Evolutionary conservation across 2,113 vertebrate species (phyloP).

Genomic region (Climacteris rufus): DNA sequence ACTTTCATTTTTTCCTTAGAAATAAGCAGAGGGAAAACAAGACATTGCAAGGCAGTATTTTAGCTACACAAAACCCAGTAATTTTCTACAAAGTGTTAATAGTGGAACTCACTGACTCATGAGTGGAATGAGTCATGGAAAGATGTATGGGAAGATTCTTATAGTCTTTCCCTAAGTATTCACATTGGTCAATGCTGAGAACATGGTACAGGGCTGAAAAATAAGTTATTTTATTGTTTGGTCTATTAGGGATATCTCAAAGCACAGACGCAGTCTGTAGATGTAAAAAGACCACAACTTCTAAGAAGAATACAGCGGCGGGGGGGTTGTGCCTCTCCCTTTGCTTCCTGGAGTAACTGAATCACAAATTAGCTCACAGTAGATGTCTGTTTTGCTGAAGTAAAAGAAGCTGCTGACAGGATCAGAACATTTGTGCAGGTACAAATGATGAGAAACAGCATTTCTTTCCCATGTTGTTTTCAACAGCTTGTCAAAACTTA

Average conservation of each 20-base stretch:
- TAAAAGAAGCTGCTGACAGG: background rate
- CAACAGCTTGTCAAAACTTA: background rate
- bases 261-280: background rate
- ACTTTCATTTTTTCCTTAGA: background rate
- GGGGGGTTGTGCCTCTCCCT: background rate
- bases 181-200: background rate
- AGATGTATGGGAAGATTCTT: background rate
- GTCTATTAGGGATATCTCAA: background rate
- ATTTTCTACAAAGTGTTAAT: background rate
- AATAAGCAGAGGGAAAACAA: background rate
- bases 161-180: background rate
- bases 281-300: background rate
- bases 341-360: background rate
- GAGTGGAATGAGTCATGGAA: background rate
- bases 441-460: background rate
- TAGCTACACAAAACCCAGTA: background rate
- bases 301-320: background rate
- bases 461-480: background rate
- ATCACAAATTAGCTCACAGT: background rate
- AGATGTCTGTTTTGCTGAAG: background rate
- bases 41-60: background rate
- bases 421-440: background rate
- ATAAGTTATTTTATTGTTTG: background rate
- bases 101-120: background rate
- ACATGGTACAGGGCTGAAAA: background rate